Base-by-base conservation (phyloP, 2,888 invertebrate species). In the Drosophila setosimentum region DNA sequence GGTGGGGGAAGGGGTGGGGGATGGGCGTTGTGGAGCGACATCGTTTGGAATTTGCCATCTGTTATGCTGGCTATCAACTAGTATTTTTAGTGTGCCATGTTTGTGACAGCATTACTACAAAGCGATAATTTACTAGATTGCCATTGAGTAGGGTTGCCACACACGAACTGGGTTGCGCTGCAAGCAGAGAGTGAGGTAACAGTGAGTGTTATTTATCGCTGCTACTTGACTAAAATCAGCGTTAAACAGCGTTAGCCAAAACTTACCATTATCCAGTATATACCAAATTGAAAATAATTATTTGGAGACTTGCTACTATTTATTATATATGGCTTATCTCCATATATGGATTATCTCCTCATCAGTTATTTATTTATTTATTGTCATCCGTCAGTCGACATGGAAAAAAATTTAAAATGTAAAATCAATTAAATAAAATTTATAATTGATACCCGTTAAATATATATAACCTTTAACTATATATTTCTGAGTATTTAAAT, bases 121-220 rank as follows among this genome's bases (percentile, higher is more conserved):
- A 57, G 57, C 51, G 62, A 75, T 77, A 75, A 79, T 77, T 66
- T 75, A 79, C 59, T 55, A 57, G 58, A 79, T 70, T 62, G 76
- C 55, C 61, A 45, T 62, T 74, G 70, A 79, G 70, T 75, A 79
- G 76, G 76, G 75, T 79, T 74, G 59, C 49, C 62, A 21, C 50
- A 24, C 50, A 33, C 54, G n/a, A 29, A 8, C 54, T 29, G 50
- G 29, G 50, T 72, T 72, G 72, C 24, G 63, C 71, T 42, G 45
- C 65, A 73, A 35, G 27, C 16, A 16, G 30, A 45, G 53, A 18
- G 24, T 10, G 24, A 18, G 24, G 37, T 11, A 42, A 30, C 30
- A 48, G 64, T 27, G 27, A 27, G 54, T 50, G 55, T 66, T 60
- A 77, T 74, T 79, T 77, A 77, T 79, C 45, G 70, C 55, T 18